Evolutionary conservation across 2,797 vertebrate species (phyloP).

Genomic region (Pygocentrus nattereri): DNA sequence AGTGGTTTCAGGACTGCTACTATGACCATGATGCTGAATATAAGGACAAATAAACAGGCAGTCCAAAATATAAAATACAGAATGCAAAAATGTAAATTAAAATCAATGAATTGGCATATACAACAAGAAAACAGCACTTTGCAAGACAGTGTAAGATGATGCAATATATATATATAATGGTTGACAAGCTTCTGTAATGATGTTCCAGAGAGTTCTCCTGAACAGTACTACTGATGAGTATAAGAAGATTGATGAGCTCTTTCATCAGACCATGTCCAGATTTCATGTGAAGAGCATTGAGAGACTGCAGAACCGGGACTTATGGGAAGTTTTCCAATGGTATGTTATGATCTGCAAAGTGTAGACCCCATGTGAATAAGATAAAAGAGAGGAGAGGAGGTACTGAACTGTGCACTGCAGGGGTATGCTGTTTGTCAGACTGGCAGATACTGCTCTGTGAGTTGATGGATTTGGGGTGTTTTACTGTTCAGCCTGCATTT

Average conservation of each 20-base stretch:
- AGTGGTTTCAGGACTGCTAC: too few relatives aligned
- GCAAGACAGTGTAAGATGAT: background rate
- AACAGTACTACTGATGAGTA: constrained; percentile 66
- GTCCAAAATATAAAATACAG: too few relatives aligned
- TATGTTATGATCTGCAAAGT: constrained; percentile 56
- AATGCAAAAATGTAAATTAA: background rate
- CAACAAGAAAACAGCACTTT: too few relatives aligned
- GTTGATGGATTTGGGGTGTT: background rate
- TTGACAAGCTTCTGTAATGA: background rate
- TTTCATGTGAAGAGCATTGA: constrained; percentile 66
- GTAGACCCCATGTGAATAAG: background rate
- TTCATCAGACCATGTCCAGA: constrained; percentile 75
- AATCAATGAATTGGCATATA: too few relatives aligned
- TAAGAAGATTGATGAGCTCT: constrained; percentile 60
- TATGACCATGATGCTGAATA: too few relatives aligned
- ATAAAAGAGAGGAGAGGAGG: background rate
- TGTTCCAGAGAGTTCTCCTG: constrained; percentile 46
- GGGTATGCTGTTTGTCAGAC: background rate
- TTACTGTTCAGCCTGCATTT: background rate
- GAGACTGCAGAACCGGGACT: constrained; percentile 78
- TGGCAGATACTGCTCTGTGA: background rate
- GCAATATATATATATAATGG: background rate
- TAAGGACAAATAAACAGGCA: too few relatives aligned
- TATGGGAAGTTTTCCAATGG: constrained; percentile 80
- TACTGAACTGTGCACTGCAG: background rate